Conservation (phyloP, 1,140 invertebrate genomes). For the Drosophila orena region DNA sequence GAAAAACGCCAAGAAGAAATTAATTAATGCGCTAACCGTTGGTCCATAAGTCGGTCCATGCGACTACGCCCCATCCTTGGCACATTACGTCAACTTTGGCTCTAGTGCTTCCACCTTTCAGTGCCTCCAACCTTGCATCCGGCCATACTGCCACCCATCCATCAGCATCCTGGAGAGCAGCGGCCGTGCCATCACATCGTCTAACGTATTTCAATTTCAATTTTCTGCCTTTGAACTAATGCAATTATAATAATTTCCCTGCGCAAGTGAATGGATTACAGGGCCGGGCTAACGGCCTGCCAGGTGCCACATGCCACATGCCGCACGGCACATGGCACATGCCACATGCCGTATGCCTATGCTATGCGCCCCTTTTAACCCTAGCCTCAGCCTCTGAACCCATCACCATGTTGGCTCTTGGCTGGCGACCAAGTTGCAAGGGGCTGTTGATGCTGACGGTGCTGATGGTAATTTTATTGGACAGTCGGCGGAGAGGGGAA, state of each 20-base stretch:
- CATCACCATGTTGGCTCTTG: constrained; percentile 30
- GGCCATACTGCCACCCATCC: constrained; percentile 31
- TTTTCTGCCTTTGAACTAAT: constrained; percentile 80
- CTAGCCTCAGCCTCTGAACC: not conserved
- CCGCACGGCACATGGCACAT: constrained; percentile 43
- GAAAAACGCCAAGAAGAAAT: constrained; percentile 8
- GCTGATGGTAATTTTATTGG: constrained; percentile 63
- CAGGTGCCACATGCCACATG: constrained; percentile 62
- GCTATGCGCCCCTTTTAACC: not conserved
- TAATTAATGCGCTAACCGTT: constrained; percentile 44
- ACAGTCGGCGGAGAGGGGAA: constrained; percentile 22
- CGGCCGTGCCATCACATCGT: constrained; percentile 34
- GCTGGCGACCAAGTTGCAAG: constrained; percentile 62
- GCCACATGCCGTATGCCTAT: constrained; percentile 12
- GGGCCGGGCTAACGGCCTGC: constrained; percentile 40
- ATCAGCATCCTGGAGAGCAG: constrained; percentile 59
- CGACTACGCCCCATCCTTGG: constrained; percentile 5
- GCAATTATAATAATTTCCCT: constrained; percentile 80
- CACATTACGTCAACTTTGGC: constrained; percentile 43
- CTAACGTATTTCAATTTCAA: constrained; percentile 77
- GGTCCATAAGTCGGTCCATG: constrained; percentile 19
- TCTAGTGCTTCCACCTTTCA: constrained; percentile 6
- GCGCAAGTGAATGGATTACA: constrained; percentile 71
- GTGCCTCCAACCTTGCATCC: constrained; percentile 10
- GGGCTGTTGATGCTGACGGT: constrained; percentile 48